Evolutionary conservation across 64 coral and sea anemone species (phyloP).

Genomic region (Catalaphyllia jardinei): DNA sequence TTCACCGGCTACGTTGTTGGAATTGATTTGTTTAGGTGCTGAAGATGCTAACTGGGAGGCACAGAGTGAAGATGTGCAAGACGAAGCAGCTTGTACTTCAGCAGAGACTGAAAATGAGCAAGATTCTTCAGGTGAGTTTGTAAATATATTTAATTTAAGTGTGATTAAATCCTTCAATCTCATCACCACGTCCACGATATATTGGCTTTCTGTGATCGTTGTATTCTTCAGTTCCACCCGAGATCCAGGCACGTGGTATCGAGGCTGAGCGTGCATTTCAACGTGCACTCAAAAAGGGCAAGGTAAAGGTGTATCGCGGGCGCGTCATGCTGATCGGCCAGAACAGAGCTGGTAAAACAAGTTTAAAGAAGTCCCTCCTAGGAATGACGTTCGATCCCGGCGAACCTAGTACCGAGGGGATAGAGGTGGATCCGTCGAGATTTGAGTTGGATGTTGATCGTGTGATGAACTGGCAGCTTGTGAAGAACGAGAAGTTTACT

Average conservation of each 20-base stretch:
- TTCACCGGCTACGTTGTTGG: too few relatives aligned
- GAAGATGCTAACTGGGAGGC: slow-evolving; percentile 18
- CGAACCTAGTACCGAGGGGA: slow-evolving; percentile 52
- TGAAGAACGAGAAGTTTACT: slow-evolving; percentile 34
- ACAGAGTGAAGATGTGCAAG: background rate
- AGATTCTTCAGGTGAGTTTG: background rate
- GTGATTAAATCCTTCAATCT: too few relatives aligned
- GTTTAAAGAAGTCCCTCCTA: slow-evolving; percentile 68
- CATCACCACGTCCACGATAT: background rate
- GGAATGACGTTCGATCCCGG: slow-evolving; percentile 46
- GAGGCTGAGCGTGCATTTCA: slow-evolving; percentile 27
- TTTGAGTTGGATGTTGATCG: slow-evolving; percentile 47
- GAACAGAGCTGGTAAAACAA: slow-evolving; percentile 65
- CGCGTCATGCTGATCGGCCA: slow-evolving; percentile 53
- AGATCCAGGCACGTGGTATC: slow-evolving; percentile 45
- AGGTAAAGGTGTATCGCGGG: slow-evolving; percentile 25
- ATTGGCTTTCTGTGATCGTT: background rate
- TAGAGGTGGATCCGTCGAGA: slow-evolving; percentile 61
- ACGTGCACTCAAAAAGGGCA: slow-evolving; percentile 28
- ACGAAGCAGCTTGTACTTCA: background rate
- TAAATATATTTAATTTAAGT: too few relatives aligned
- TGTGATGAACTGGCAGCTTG: slow-evolving; percentile 32
- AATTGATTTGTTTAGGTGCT: background rate
- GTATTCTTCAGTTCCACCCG: slow-evolving; percentile 23
- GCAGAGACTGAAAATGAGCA: background rate